phyloP scores from a whole-genome alignment of 2,113 vertebrate genomes.

The Copsychus sechellarum region DNA sequence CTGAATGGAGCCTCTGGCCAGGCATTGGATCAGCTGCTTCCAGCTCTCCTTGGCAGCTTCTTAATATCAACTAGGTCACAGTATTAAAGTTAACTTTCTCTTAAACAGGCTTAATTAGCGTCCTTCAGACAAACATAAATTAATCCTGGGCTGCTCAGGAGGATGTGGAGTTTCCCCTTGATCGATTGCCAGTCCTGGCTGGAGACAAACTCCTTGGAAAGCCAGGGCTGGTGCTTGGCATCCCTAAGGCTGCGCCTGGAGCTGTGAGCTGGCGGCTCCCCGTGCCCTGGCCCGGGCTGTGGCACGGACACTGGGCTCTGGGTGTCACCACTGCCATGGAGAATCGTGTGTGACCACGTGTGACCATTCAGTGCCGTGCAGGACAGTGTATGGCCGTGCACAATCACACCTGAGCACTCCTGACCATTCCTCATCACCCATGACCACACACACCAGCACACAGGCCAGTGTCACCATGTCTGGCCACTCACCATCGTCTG shows the following conservation, averaged over 20 bases:
- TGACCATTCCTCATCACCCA: accelerated
- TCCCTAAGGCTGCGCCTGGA: not conserved
- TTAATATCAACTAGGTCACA: constrained; percentile 13
- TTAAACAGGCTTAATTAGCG: constrained; percentile 74
- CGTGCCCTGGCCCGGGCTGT: not conserved
- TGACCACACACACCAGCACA: not conserved
- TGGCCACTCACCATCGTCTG: not conserved
- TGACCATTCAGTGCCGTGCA: not conserved
- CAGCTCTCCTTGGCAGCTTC: not conserved
- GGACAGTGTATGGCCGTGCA: not conserved
- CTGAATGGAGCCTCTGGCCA: accelerated
- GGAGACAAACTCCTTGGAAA: not conserved
- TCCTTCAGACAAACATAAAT: constrained; percentile 72
- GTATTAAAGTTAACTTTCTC: constrained; percentile 74
- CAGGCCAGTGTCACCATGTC: accelerated
- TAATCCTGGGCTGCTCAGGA: constrained; percentile 55
- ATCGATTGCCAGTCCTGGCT: constrained; percentile 31
- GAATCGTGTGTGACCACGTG: accelerated
- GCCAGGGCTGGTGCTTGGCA: not conserved
- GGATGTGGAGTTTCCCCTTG: not conserved
- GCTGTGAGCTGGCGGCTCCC: not conserved
- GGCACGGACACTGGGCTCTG: not conserved
- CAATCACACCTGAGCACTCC: not conserved
- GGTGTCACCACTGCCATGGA: not conserved
- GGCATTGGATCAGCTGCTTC: not conserved